Evolutionary conservation across 2,888 invertebrate genomes (phyloP), one percentile per base, ranked within the genome.

Genomic region (Drosophila mayaguana): DNA sequence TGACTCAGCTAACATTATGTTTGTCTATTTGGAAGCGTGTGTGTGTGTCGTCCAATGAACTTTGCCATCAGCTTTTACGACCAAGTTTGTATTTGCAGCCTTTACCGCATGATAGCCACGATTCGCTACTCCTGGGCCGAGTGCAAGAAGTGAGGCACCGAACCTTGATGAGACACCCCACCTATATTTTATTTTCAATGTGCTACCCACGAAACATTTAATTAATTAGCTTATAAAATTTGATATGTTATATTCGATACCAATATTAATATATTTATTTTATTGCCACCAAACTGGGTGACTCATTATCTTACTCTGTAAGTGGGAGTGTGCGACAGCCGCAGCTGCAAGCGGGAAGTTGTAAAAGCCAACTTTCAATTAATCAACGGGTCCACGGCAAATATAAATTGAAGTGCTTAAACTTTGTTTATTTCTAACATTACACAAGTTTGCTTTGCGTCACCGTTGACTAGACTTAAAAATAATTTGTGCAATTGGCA

Each of bases 21-120:
- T 20, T 64, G 7, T 45, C 14, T 63, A 20, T 60, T 14, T 72
- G n/a, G 60, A 25, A 67, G 40, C 56, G 46, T 67, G 22, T 50
- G 45, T 66, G 61, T 74, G 42, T 63, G 14, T 28, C 63, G 78
- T 72, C 69, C 63, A 65, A 60, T 59, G 59, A 63, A 65, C 48
- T 63, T 54, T 71, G 50, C 69, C 72, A 61, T 50, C 65, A 56
- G 38, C 54, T 60, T 69, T 73, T 69, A 74, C 86, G 73, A 83
- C 74, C 80, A 65, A 79, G 56, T 72, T 81, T 89, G 69, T 76
- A 80, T 77, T 90, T 90, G 65, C 90, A 90, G 90, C 81, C 83
- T 88, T 63, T 81, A 88, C 78, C 91, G 87, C 83, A 91, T 91
- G 88, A 83, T 91, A 76, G 88, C 80, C 65, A 84, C 88, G 60